Base-by-base conservation (phyloP, 1,140 invertebrate species). In the Metaphire vulgaris region DNA sequence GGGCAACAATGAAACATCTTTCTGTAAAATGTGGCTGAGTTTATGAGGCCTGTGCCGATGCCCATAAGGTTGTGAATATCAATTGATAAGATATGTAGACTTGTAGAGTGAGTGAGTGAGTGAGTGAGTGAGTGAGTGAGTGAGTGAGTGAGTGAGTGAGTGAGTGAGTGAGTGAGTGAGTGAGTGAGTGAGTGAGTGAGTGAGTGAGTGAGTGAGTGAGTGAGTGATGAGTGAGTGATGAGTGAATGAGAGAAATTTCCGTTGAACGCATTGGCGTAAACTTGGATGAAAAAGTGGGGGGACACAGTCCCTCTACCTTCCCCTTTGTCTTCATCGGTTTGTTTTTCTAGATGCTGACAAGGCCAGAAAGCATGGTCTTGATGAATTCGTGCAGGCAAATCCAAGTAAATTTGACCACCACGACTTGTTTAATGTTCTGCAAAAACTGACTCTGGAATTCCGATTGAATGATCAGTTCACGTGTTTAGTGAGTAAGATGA, bases 371-470 rank as follows among this genome's bases (percentile, higher is more conserved):
- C 96, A 98, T 87, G 97, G 97, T 33, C 96, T 99, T 94, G 97
- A 99, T 85, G 97, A 99, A 85, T 98, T 93, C 85, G 98, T 99
- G 79, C 95, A 95, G 81, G 96, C 96, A 2, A 96, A 99, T 89
- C 97, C 97, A 1, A 97, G 96, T 84, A 93, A 92, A 86, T 98
- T 95, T 87, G 94, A 97, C 82, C 97, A 99, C 84, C 93, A 95
- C 74, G 90, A 90, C 74, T 87, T 98, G 64, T 99, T 99, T 86
- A 92, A 92, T 28, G 90, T 91, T 69, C 88, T 99, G 64, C 97
- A 99, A 86, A 94, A 92, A 69, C 87, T 94, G 65, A 95, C 96
- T 0, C 88, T 99, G 64, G 96, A 98, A 83, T 99, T 96, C 87
- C 90, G 97, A 82, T 89, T 99, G 31, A 94, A 92, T 84, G 97